These are phyloP conservation scores for Tenthredo scrophulariae DNA, from an alignment of 2,888 invertebrate species.

Conservation along the genomic window DNA sequence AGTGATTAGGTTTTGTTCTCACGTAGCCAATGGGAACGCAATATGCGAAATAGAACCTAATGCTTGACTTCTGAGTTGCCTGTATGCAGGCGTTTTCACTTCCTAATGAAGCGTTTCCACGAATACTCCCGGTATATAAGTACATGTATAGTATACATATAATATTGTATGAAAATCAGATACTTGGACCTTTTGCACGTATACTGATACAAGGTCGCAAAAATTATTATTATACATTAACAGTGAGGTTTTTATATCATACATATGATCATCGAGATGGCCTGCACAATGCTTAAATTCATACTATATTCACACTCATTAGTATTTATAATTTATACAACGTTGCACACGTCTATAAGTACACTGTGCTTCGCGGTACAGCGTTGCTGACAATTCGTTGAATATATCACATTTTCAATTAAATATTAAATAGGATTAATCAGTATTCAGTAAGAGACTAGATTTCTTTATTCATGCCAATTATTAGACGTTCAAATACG, in stretches of 20 bases:
- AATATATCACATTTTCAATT: slow-evolving; percentile 51
- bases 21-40: too few species aligned
- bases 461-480: not conserved
- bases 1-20: too few species aligned
- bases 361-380: not conserved
- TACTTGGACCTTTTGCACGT: slow-evolving; percentile 28
- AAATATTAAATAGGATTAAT: not conserved
- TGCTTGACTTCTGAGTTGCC: too few species aligned
- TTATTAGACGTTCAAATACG: not conserved
- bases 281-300: slow-evolving; percentile 17
- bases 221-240: slow-evolving; percentile 32
- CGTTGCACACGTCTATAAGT: not conserved
- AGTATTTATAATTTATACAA: slow-evolving; percentile 46
- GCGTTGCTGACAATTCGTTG: slow-evolving; percentile 50
- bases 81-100: too few species aligned
- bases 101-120: too few species aligned
- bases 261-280: slow-evolving; percentile 32
- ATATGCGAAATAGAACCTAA: too few species aligned
- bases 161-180: slow-evolving; percentile 9
- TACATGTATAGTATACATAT: too few species aligned
- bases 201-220: not conserved
- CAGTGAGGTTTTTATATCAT: slow-evolving; percentile 45
- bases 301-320: slow-evolving; percentile 37
- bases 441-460: not conserved
- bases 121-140: too few species aligned